A percentile compares a stretch with the other conserved stretches of the same genome.
Evolutionary conservation across 2,888 invertebrate species (phyloP).

Genomic region (Sepiola atlantica): DNA sequence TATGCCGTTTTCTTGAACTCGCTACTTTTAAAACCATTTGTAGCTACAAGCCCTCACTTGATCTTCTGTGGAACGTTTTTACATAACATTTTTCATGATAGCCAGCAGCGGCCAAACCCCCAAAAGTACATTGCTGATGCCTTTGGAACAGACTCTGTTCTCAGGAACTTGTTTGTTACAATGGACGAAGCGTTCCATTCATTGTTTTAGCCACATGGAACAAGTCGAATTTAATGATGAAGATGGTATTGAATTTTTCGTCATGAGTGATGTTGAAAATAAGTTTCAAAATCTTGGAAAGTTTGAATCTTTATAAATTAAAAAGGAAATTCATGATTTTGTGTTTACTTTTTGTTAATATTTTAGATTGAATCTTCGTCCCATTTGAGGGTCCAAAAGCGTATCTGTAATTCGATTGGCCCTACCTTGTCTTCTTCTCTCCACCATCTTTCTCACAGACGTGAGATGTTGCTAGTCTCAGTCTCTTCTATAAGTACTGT

Average conservation of each 20-base stretch:
- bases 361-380: too few species aligned
- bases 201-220: not conserved
- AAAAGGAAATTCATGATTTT: too few species aligned
- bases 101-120: conserved; percentile 58
- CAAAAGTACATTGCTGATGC: not conserved
- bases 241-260: not conserved
- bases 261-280: conserved; percentile 34
- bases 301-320: not conserved
- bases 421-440: too few species aligned
- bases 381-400: too few species aligned
- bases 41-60: conserved; percentile 51
- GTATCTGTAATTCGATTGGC: too few species aligned
- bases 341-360: too few species aligned
- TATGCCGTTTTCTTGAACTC: conserved; percentile 68
- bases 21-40: conserved; percentile 64
- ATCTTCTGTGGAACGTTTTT: conserved; percentile 66
- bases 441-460: too few species aligned
- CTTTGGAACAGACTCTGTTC: not conserved
- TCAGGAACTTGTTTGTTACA: not conserved
- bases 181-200: not conserved
- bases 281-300: not conserved
- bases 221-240: not conserved
- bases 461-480: too few species aligned
- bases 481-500: too few species aligned
- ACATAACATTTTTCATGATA: conserved; percentile 65